phyloP scores from a whole-genome alignment of 2,888 invertebrate genomes.

The Hemicrepidius hirtus region DNA sequence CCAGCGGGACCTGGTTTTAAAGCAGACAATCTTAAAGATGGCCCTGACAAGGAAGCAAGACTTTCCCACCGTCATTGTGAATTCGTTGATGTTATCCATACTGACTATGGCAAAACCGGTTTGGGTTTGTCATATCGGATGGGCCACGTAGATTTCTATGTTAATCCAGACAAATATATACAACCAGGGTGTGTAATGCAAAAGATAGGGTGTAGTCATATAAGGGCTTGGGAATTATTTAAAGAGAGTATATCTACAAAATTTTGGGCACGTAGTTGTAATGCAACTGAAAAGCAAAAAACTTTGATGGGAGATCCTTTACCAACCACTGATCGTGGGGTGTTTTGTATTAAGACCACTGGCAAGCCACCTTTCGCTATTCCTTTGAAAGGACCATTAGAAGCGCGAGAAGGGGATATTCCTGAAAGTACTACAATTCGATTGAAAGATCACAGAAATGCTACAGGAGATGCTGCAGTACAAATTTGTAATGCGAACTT shows the following conservation, averaged over 20 bases:
- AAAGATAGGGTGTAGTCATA: background rate
- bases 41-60: no score
- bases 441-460: no score
- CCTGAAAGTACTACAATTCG: no score
- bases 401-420: no score
- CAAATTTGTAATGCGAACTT: no score
- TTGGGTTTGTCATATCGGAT: background rate
- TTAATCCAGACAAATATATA: background rate
- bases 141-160: background rate
- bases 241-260: background rate
- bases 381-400: no score
- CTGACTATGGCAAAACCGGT: background rate
- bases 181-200: background rate
- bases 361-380: background rate
- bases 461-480: no score
- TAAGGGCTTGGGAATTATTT: background rate
- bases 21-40: no score
- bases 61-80: background rate
- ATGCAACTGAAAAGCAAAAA: background rate
- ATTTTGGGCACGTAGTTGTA: background rate
- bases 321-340: background rate
- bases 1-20: background rate
- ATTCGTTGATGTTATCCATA: conserved; percentile 10
- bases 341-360: background rate
- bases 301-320: background rate